Evolutionary conservation across 2,888 invertebrate genomes (phyloP).

Genomic region (Sphinx pinastri): DNA sequence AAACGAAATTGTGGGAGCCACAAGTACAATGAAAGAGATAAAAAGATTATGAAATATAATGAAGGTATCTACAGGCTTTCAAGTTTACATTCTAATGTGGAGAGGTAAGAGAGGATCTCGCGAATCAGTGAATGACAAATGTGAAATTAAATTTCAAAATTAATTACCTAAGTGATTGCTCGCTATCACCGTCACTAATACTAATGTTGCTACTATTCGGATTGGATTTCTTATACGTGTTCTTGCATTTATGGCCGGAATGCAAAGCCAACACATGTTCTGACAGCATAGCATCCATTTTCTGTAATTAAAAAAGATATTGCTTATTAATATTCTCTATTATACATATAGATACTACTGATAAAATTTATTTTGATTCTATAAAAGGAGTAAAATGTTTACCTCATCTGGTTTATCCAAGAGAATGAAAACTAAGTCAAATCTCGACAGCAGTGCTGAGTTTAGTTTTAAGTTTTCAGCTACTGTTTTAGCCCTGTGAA

Average conservation of each 20-base stretch:
- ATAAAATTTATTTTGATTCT: neutral
- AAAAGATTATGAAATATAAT: too few species aligned
- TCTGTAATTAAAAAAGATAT: constrained; percentile 71
- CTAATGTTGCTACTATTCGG: constrained; percentile 53
- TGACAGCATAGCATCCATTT: constrained; percentile 89
- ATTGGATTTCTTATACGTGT: constrained; percentile 41
- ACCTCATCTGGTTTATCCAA: constrained; percentile 94
- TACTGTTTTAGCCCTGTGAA: constrained; percentile 89
- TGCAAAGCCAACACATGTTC: constrained; percentile 93
- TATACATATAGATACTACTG: too few species aligned
- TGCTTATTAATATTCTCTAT: neutral
- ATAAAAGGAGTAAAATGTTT: constrained; percentile 31
- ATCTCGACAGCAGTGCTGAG: constrained; percentile 93
- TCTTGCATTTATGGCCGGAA: constrained; percentile 72
- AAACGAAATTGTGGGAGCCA: too few species aligned
- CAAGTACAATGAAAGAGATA: too few species aligned
- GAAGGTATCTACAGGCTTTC: too few species aligned
- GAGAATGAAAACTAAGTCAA: constrained; percentile 96
- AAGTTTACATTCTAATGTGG: too few species aligned
- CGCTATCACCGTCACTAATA: constrained; percentile 63
- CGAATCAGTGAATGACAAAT: too few species aligned
- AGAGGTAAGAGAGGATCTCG: too few species aligned
- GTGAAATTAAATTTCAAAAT: neutral
- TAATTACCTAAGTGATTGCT: constrained; percentile 61
- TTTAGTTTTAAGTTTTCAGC: constrained; percentile 95